Base-by-base conservation (phyloP, 2,113 vertebrate genomes). In the Gymnarchus niloticus region DNA sequence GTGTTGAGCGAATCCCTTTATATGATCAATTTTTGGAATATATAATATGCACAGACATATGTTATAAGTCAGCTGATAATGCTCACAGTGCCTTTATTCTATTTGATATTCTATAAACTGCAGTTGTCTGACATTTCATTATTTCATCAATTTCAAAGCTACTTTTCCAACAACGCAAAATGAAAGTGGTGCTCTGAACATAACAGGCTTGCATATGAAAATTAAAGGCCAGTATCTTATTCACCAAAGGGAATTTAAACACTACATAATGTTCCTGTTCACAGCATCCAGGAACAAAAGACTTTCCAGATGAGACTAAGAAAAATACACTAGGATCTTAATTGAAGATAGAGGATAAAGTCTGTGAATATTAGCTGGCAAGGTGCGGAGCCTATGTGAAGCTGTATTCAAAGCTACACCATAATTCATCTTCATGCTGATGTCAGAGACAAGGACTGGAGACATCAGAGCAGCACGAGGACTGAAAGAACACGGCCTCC, bases 1-100 rank as follows among this genome's bases (percentile, higher is more conserved):
- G 69, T 86, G 88, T 81, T 89, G 17, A 88, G 78, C 85, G 80
- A 86, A 87, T 88, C 81, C 56, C 61, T 57, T 84, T 87, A 86
- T 86, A 57, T 6, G 59, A 84, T 37, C 0, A 76, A 85, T 52
- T 84, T n/a, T 84, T 84, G 65, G 83, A n/a, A 81, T 87, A 86
- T 90, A 85, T 88, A 81, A 89, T 87, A 80, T 91, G 85, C 85
- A 87, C 54, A 84, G 59, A 52, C 59, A 87, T 89, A 84, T 88
- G 83, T 81, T 84, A 87, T 89, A 89, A 89, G 88, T 87, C 87
- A 85, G 65, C 86, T 88, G 83, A 86, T 84, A 88, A 85, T 89
- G 87, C 88, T 56, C 78, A 77, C 83, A 88, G 84, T 73, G 85
- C 84, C 41, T 86, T 88, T 81, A 80, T 84, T 88, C 85, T 21